Evolutionary conservation across 2,113 vertebrate species (phyloP), one percentile per base, ranked within the genome.

Genomic region (Anguilla japonica): DNA sequence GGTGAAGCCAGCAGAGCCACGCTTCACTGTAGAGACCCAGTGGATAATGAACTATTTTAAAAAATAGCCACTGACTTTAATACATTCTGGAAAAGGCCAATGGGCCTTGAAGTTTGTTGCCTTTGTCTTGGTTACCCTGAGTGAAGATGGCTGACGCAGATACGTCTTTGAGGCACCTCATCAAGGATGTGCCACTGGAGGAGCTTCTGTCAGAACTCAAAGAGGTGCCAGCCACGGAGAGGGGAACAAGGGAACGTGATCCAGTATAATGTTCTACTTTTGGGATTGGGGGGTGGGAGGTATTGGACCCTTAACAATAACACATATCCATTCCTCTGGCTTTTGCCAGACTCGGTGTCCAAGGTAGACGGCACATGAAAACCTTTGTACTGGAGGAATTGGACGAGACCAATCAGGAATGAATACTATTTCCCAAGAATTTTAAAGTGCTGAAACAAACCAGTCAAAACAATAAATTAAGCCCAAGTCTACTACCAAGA

Each of bases 381-480:
- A 86, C 79, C 81, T 81, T 88, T 40, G 87, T 86, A 89, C 88
- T 85, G 83, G 85, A 91, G 86, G 91, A 89, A 90, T 89, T 91
- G 89, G 89, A 91, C 79, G 86, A 90, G 88, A 91, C 88, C 79
- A 82, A 91, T 91, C 89, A 90, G 89, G 91, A 93, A 92, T 91
- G 89, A 93, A 87, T 87, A 88, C 90, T 88, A 89, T 93, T 92
- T 91, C 89, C 89, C 86, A 20, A 87, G 90, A 90, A 91, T 85
- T 83, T 87, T 87, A 89, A 87, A 89, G 86, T 90, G 89, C 89
- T 78, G 88, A 92, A 89, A 87, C 83, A 89, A 92, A 92, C 89
- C 91, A 93, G 91, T 92, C 91, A 93, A 93, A 94, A 95, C 89
- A 94, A 93, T 93, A 92, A 91, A 92, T 92, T 90, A 89, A 91